Evolutionary conservation across 1,140 invertebrate genomes (phyloP), one percentile per base, ranked within the genome.

Genomic region (Hyles vespertilio): DNA sequence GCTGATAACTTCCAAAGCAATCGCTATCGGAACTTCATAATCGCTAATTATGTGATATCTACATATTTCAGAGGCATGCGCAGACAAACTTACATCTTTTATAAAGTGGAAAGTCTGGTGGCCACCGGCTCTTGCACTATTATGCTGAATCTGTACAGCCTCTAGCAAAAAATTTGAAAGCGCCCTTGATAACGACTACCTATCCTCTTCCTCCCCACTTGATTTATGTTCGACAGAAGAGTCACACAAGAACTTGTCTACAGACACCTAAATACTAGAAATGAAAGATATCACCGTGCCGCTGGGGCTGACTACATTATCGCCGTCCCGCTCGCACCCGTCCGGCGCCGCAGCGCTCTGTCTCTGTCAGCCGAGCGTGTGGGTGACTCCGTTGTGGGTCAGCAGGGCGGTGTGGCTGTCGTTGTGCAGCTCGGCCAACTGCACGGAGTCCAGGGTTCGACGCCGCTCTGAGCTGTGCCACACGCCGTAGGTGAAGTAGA

Each of bases 401-500:
- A 87, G 69, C 47, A 84, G 61, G 4, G 77, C 71, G 1, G 79
- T 77, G 34, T 73, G 73, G 53, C 84, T 84, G 74, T 84, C 77
- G 52, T 65, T 77, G 69, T 79, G 80, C 4, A 77, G 58, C 22
- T 78, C 81, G 0, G 79, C 72, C 59, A 82, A 49, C 33, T 69
- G 75, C 9, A 78, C 67, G 0, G 54, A 43, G 47, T 79, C 80
- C n/a, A 57, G 11, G 40, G 57, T 70, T 40, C 83, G 77, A 3
- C 83, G 74, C n/a, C 90, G 77, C 63, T 91, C 90, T 7, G 79
- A 84, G 59, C 92, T 92, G 72, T 92, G 88, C 81, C 92, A 91
- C 11, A 90, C 83, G 51, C 92, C 91, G 72, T 92, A 93, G 3
- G 86, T 80, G 7, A 91, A 75, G 72, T 92, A 93, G 56, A 93